Evolutionary conservation across 2,797 vertebrate species (phyloP).

Genomic region (Borostomias antarcticus): DNA sequence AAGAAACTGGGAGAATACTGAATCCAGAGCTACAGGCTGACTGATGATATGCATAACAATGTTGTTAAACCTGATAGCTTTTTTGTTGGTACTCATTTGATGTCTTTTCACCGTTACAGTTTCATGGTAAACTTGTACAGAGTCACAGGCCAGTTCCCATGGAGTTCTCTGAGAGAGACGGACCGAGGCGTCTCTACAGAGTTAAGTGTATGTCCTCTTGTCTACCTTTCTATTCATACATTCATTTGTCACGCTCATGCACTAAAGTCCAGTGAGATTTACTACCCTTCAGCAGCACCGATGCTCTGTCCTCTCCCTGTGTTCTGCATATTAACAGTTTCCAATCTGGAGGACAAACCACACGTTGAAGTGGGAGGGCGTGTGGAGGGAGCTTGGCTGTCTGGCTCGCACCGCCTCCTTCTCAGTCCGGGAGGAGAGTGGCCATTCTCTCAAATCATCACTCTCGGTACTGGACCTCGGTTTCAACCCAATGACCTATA

Average conservation of each 20-base stretch:
- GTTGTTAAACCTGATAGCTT: background rate
- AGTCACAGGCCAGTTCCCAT: slow-evolving; percentile 98
- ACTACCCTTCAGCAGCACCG: background rate
- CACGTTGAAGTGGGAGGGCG: slow-evolving; percentile 93
- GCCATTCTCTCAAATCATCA: slow-evolving; percentile 95
- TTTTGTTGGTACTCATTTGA: background rate
- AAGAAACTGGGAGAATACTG: background rate
- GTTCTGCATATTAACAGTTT: slow-evolving; percentile 75
- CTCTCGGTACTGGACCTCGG: slow-evolving; percentile 91
- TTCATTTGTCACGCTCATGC: no score
- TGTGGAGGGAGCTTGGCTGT: slow-evolving; percentile 95
- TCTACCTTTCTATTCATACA: no score
- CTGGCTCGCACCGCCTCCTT: slow-evolving; percentile 92
- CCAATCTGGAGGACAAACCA: slow-evolving; percentile 94
- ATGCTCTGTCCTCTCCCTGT: background rate
- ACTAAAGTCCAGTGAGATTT: no score
- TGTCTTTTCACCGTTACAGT: slow-evolving; percentile 66
- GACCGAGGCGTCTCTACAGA: slow-evolving; percentile 92
- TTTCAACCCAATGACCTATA: no score
- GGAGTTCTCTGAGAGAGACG: slow-evolving; percentile 96
- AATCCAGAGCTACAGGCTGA: no score
- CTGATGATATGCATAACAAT: no score
- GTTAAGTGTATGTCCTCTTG: slow-evolving; percentile 87
- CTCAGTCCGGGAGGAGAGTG: slow-evolving; percentile 91
- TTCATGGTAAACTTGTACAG: slow-evolving; percentile 90